phyloP scores from a whole-genome alignment of 2,113 vertebrate species.

The Vireo altiloquus region DNA sequence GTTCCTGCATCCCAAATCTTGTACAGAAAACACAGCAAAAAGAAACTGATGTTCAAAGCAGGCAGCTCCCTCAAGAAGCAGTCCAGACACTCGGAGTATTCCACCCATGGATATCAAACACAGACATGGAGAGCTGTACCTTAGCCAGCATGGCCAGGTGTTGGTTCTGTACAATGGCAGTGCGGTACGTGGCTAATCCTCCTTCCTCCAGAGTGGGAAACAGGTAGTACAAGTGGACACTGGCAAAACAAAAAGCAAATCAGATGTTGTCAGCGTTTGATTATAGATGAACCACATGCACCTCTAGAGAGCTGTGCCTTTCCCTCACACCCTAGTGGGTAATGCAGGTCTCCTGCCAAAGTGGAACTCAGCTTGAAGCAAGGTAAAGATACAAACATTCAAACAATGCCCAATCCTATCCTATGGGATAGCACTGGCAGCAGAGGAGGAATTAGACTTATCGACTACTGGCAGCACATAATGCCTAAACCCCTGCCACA shows the following conservation, averaged over 20 bases:
- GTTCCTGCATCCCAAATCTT: neutral
- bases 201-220: constrained; percentile 95
- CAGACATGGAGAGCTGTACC: constrained; percentile 64
- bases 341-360: neutral
- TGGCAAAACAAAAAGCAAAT: constrained; percentile 54
- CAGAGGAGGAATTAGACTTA: neutral
- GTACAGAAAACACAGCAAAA: neutral
- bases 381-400: neutral
- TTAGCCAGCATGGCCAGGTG: constrained; percentile 98
- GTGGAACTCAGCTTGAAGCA: neutral
- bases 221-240: constrained; percentile 96
- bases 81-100: rapidly evolving
- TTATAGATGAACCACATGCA: neutral
- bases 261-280: neutral
- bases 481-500: neutral
- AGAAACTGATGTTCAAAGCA: neutral
- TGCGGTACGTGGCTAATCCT: constrained; percentile 94
- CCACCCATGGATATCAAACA: neutral
- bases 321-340: neutral
- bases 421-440: neutral
- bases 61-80: neutral
- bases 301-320: neutral
- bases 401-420: neutral
- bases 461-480: neutral
- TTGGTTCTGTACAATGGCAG: constrained; percentile 98